Evolutionary conservation across 2,888 invertebrate genomes (phyloP).

Genomic region (Amorpha juglandis): DNA sequence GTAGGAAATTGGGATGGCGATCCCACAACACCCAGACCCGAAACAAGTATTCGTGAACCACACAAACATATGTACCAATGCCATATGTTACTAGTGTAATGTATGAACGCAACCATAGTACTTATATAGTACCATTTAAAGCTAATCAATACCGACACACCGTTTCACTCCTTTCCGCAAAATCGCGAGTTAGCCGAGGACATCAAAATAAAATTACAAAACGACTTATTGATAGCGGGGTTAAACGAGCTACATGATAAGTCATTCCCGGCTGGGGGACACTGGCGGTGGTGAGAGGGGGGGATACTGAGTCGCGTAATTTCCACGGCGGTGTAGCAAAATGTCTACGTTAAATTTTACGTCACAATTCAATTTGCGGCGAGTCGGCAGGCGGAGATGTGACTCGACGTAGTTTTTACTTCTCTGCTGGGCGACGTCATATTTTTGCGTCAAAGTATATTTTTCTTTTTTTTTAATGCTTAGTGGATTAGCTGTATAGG

Average conservation of each 20-base stretch:
- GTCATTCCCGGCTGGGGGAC: slow-evolving; percentile 46
- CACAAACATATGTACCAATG: too few relatives aligned
- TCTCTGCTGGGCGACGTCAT: not conserved
- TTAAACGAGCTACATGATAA: slow-evolving; percentile 63
- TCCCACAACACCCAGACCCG: too few relatives aligned
- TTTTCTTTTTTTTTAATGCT: not conserved
- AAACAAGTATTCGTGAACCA: too few relatives aligned
- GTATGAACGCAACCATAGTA: too few relatives aligned
- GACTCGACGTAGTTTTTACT: slow-evolving; percentile 9
- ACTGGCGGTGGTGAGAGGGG: slow-evolving; percentile 8
- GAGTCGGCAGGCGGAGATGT: slow-evolving; percentile 12
- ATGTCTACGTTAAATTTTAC: slow-evolving; percentile 61
- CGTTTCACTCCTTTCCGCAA: not conserved
- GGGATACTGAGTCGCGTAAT: slow-evolving; percentile 54
- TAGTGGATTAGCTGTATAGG: not conserved
- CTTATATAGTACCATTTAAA: too few relatives aligned
- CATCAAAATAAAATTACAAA: slow-evolving; percentile 57
- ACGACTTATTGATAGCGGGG: slow-evolving; percentile 59
- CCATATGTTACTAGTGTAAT: too few relatives aligned
- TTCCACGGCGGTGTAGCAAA: slow-evolving; percentile 46
- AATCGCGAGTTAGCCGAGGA: not conserved
- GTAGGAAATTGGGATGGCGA: too few relatives aligned
- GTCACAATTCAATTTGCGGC: slow-evolving; percentile 59
- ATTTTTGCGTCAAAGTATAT: not conserved
- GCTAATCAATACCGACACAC: not conserved